Evolutionary conservation across 2,888 invertebrate species (phyloP), one percentile per base, ranked within the genome.

Genomic region (Nemurella pictetii): DNA sequence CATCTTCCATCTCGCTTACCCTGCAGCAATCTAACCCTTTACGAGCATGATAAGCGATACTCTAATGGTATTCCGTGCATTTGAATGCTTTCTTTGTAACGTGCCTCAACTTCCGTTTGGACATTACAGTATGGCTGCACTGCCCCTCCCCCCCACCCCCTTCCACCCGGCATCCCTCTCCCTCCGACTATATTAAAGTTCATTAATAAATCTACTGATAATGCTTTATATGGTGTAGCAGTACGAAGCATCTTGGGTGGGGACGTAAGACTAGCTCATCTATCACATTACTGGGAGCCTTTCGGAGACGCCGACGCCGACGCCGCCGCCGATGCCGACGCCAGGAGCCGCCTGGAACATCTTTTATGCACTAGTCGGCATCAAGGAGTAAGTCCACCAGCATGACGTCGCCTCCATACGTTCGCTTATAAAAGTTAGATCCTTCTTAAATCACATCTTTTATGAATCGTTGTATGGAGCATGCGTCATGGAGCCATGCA

Each of bases 41-140:
- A 29, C 29, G 30, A 35, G 26, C 35, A 26, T 35, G 80, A 81
- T 81, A 81, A 81, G 80, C 80, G 55, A 55, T 75, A 26, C 26
- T 35, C 35, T 82, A 72, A 82, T 82, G 82, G 82, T 82, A 82
- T 82, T 82, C 82, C 15, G 28, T 28, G 55, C 55, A 72, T 72
- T 72, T 82, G 55, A 82, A 82, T 72, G 73, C 82, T 82, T 82
- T 82, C 82, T 82, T 82, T 82, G 82, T 82, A 82, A 75, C 75
- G 55, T 55, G 55, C 35, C 15, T 12, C 4, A 26, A n/a, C 80
- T 30, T 35, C 35, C 36, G 80, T 82, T 55, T 72, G 82, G 82
- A 82, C 82, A 82, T 72, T 20, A 36, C 82, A 82, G 55, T 25
- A 72, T 30, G 36, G 80, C 32, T 20, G 55, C 55, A 12, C 15